phyloP scores from a whole-genome alignment of 2,888 invertebrate genomes.

The Sarcophaga variegata region DNA sequence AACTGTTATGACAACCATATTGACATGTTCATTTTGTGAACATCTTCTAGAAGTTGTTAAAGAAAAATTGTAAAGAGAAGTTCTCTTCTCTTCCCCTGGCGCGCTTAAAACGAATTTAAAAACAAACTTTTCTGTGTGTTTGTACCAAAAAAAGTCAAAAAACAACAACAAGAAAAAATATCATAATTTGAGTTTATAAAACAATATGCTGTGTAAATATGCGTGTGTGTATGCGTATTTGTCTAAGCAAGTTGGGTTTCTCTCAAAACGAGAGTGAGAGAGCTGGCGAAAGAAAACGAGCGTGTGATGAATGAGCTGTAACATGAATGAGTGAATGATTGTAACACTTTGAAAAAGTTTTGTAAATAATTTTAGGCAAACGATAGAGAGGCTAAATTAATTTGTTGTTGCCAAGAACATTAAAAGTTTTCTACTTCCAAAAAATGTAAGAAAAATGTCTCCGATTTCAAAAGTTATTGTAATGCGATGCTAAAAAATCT shows the following conservation, averaged over 20 bases:
- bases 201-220: constrained; percentile 16
- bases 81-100: neutral
- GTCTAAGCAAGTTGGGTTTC: neutral
- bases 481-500: neutral
- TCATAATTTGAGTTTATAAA: constrained; percentile 14
- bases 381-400: no score
- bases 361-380: neutral
- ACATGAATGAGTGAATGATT: neutral
- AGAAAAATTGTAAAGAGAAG: neutral
- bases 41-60: neutral
- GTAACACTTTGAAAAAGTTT: neutral
- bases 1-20: constrained; percentile 41
- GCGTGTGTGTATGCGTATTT: neutral
- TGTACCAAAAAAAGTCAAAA: neutral
- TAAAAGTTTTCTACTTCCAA: neutral
- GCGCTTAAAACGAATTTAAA: no score
- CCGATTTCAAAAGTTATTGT: neutral
- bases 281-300: neutral
- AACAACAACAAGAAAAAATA: neutral
- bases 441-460: neutral
- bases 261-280: neutral
- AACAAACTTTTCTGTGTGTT: neutral
- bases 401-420: no score
- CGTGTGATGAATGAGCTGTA: neutral
- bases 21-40: constrained; percentile 6